Base-by-base conservation (phyloP, 1,140 invertebrate species). In the Drosophila rhopaloa region DNA sequence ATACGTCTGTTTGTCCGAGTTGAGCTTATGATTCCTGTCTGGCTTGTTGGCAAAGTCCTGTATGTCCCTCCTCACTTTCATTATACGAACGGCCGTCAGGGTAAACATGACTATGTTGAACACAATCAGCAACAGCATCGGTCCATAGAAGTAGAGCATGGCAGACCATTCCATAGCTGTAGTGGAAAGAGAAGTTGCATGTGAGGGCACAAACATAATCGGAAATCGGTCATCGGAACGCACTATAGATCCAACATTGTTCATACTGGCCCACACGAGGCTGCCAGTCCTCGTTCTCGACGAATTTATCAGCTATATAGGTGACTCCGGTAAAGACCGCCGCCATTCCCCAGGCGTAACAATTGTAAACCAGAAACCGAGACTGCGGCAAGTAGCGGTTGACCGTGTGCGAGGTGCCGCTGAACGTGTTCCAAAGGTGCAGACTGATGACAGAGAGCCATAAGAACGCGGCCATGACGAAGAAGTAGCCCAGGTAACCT, bases 401-500 rank as follows among this genome's bases (percentile, higher is more conserved):
- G 3, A 54, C 47, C 2, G 32, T 50, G 27, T 54, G 55, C 82
- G 91, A 93, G n/a, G 91, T 91, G 1, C 92, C 92, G 93, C 94
- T 94, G 90, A 96, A 95, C 48, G 96, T 95, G 80, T 94, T 94
- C 93, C 94, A 96, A 40, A 96, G 94, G 81, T 97, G 95, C 76
- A 95, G 94, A 62, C 96, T 95, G 93, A 97, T 96, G 2, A 96
- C 94, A 75, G 95, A 95, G 73, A 97, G 94, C 96, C 96, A 97
- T 56, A 95, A 95, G 90, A 97, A 97, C 51, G 95, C 95, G 2
- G 95, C 93, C 78, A 96, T 93, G 79, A 96, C 95, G 59, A 94
- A 94, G 91, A 95, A 96, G 91, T 97, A 96, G n/a, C 95, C 93
- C 61, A 94, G 92, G 59, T 95, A 94, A 5, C 95, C 95, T 32